phyloP scores from a whole-genome alignment of 2,888 invertebrate genomes.

The Sinodicranocentrus sp. region DNA sequence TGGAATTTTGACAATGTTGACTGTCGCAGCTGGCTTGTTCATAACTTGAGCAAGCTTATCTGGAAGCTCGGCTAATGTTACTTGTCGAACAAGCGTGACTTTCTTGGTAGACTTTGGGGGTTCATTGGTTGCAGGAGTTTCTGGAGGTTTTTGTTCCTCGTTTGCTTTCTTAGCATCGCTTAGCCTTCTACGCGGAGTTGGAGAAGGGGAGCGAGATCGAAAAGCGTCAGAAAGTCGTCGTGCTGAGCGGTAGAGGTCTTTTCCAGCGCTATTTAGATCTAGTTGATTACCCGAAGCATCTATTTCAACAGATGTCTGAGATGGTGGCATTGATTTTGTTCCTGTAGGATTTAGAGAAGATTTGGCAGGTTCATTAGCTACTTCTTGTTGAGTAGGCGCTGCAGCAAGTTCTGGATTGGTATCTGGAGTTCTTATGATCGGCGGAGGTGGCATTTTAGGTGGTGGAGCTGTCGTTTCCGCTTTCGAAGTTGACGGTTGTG shows the following conservation, averaged over 20 bases:
- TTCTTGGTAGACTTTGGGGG: conserved; percentile 8
- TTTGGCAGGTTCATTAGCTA: not conserved
- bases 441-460: conserved; percentile 33
- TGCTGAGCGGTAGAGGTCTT: conserved; percentile 33
- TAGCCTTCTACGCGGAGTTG: not conserved
- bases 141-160: not conserved
- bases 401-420: not conserved
- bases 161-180: not conserved
- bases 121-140: not conserved
- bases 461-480: not conserved
- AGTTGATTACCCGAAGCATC: conserved; percentile 24
- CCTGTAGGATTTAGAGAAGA: not conserved
- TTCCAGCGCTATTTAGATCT: conserved; percentile 32
- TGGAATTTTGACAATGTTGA: conserved; percentile 42
- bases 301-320: not conserved
- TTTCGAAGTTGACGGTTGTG: not conserved
- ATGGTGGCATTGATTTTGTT: too few species aligned
- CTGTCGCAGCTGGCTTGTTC: not conserved
- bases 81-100: conserved; percentile 40
- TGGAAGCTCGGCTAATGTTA: conserved; percentile 43
- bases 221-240: conserved; percentile 47
- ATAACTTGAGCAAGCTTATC: conserved; percentile 45
- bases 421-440: conserved; percentile 23
- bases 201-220: conserved; percentile 27
- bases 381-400: not conserved